Percentiles rank a stretch among this genome's conserved stretches.
Evolutionary conservation across 2,113 vertebrate genomes (phyloP).

Genomic region (Pterophyllum scalare): DNA sequence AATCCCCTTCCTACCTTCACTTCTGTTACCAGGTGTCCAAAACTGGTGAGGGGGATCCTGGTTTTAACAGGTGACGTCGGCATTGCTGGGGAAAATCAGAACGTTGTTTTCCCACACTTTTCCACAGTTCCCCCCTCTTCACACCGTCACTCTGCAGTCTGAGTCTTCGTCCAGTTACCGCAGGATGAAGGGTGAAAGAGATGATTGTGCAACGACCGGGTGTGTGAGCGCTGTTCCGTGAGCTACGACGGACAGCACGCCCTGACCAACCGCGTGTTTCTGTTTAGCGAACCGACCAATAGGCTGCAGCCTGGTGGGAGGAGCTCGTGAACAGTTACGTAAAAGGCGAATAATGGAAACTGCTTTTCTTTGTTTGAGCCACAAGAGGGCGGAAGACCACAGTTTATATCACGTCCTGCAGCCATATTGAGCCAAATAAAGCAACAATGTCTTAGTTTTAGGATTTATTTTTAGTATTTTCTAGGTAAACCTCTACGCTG

Average conservation of each 20-base stretch:
- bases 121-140: too few relatives aligned
- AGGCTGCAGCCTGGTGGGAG: slow-evolving; percentile 2
- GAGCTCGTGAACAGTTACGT: not conserved
- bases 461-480: not conserved
- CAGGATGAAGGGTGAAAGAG: not conserved
- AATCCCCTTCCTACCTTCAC: slow-evolving; percentile 66
- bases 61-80: slow-evolving; percentile 75
- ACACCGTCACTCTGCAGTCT: not conserved
- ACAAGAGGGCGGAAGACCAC: slow-evolving; percentile 33
- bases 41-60: slow-evolving; percentile 73
- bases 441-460: not conserved
- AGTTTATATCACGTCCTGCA: not conserved
- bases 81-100: slow-evolving; percentile 53
- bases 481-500: not conserved
- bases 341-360: not conserved
- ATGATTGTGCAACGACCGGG: slow-evolving; percentile 11
- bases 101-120: not conserved
- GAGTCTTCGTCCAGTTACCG: not conserved
- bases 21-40: slow-evolving; percentile 77
- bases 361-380: not conserved
- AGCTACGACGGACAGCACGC: not conserved
- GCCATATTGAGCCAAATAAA: not conserved
- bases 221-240: slow-evolving; percentile 6
- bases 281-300: slow-evolving; percentile 27
- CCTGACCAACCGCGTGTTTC: slow-evolving; percentile 32